A percentile compares a stretch with the other conserved stretches of the same genome.
These are phyloP conservation scores for Diabrotica balteata DNA, from an alignment of 2,888 invertebrate species.

Conservation along the genomic window DNA sequence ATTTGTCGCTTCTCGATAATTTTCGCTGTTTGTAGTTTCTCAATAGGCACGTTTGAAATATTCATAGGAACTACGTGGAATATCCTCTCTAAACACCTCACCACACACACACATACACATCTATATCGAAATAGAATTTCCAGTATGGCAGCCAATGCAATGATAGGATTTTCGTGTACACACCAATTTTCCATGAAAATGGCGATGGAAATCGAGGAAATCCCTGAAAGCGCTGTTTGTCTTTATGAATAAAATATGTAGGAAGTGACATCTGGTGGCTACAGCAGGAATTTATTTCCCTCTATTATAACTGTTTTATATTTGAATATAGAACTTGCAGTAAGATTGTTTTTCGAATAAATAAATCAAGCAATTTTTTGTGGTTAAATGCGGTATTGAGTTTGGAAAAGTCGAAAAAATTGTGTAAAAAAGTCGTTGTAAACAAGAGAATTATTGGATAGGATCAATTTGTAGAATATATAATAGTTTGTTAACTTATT, in stretches of 20 bases:
- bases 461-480: no score
- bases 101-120: background rate
- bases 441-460: no score
- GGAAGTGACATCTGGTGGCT: slow-evolving; percentile 51
- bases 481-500: no score
- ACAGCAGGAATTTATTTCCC: slow-evolving; percentile 12
- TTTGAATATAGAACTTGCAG: background rate
- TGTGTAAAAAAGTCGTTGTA: no score
- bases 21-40: no score
- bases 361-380: no score
- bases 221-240: slow-evolving; percentile 45
- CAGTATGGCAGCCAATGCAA: slow-evolving; percentile 14
- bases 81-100: slow-evolving; percentile 13
- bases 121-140: slow-evolving; percentile 9
- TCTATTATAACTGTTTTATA: slow-evolving; percentile 17
- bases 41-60: slow-evolving; percentile 4
- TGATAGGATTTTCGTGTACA: slow-evolving; percentile 36
- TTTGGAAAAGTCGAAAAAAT: no score
- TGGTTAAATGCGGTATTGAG: no score
- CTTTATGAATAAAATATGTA: slow-evolving; percentile 52
- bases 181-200: slow-evolving; percentile 31
- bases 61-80: slow-evolving; percentile 1
- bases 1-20: no score
- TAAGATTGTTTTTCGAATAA: no score
- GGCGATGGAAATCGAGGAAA: slow-evolving; percentile 29